Evolutionary conservation across 2,888 invertebrate genomes (phyloP).

Genomic region (Alitta virens): DNA sequence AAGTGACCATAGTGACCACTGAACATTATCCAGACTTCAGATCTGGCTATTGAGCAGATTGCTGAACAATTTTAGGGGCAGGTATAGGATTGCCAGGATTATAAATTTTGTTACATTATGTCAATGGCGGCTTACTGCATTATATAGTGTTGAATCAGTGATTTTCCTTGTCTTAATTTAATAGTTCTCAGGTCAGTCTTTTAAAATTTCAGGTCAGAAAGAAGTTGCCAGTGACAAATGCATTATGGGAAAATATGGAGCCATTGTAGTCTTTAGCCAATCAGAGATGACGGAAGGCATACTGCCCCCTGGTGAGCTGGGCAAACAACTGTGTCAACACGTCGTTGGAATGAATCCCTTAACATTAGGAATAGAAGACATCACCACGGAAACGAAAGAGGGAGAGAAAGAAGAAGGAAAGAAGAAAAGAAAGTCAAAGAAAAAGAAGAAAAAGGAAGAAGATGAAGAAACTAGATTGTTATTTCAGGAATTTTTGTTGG

Average conservation of each 20-base stretch:
- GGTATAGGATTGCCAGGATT: no score
- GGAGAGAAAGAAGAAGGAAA: conserved; percentile 39
- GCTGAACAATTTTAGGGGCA: no score
- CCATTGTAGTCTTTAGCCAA: conserved; percentile 71
- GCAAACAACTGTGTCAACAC: conserved; percentile 84
- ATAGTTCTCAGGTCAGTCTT: no score
- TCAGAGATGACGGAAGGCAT: conserved; percentile 47
- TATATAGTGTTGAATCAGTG: no score
- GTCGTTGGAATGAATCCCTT: conserved; percentile 67
- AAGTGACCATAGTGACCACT: no score
- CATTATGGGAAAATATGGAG: conserved; percentile 76
- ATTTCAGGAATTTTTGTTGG: conserved; percentile 82
- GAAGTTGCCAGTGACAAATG: conserved; percentile 23
- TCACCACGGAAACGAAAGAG: conserved; percentile 7
- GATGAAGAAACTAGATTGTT: conserved; percentile 71
- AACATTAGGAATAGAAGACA: conserved; percentile 35
- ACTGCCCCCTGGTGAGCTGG: conserved; percentile 56
- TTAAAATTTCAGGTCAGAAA: conserved; percentile 5
- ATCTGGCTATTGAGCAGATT: no score
- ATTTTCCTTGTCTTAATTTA: no score
- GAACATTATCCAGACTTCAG: no score
- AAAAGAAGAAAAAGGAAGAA: conserved; percentile 5
- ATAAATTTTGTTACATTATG: no score
- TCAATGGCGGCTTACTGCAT: no score
- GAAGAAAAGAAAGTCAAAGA: conserved; percentile 7